These are phyloP conservation scores for Graphium colonna DNA, from an alignment of 2,888 invertebrate genomes.

Conservation along the genomic window DNA sequence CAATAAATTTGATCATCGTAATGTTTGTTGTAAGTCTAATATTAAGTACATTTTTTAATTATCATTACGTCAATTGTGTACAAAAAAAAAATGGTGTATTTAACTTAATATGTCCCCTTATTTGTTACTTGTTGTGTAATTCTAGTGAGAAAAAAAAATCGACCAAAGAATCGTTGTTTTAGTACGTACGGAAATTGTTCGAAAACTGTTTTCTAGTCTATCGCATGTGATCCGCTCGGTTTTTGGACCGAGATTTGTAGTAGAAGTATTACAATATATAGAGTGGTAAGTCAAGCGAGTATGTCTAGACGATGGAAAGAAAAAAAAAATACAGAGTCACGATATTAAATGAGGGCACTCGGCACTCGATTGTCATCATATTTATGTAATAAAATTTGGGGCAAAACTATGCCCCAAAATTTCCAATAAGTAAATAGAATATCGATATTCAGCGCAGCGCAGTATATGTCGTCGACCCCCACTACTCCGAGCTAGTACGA, in stretches of 20 bases:
- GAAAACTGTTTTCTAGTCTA: conserved; percentile 51
- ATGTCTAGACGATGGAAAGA: too few species aligned
- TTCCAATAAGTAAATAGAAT: too few species aligned
- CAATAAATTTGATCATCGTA: not conserved
- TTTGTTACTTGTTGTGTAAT: conserved; percentile 48
- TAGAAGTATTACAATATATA: not conserved
- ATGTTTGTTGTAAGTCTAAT: not conserved
- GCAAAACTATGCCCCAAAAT: too few species aligned
- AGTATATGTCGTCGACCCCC: too few species aligned
- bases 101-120: conserved; percentile 8
- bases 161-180: conserved; percentile 62
- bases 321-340: too few species aligned
- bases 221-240: conserved; percentile 18
- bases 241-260: not conserved
- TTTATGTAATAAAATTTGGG: too few species aligned
- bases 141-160: conserved; percentile 42
- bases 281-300: not conserved
- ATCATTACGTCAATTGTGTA: conserved; percentile 27
- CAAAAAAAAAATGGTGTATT: conserved; percentile 11
- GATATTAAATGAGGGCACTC: too few species aligned
- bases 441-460: too few species aligned
- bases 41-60: conserved; percentile 8
- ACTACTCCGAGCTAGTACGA: too few species aligned
- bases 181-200: conserved; percentile 41
- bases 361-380: conserved; percentile 1